Conservation (phyloP, 2,113 vertebrate species). For the Varanus salvator region DNA sequence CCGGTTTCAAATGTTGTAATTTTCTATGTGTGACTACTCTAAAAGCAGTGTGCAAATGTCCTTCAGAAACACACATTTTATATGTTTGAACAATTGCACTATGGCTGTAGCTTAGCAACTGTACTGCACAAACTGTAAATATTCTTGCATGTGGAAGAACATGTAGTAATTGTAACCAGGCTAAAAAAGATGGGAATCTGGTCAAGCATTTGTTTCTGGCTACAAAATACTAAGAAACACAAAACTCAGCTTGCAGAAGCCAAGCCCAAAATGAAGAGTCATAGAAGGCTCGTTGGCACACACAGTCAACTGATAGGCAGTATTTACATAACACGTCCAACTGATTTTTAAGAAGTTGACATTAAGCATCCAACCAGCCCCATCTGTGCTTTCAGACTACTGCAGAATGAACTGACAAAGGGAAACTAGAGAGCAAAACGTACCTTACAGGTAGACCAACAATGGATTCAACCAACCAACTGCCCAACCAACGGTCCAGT, state of each 20-base stretch:
- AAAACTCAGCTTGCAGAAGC: not conserved
- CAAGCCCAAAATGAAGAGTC: constrained; percentile 30
- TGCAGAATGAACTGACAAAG: not conserved
- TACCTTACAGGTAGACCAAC: not conserved
- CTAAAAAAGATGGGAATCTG: constrained; percentile 32
- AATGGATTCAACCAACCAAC: not conserved
- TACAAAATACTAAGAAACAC: not conserved
- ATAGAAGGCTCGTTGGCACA: constrained; percentile 2
- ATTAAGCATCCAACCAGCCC: constrained; percentile 10
- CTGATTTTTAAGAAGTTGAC: constrained; percentile 23
- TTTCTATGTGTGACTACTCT: not conserved
- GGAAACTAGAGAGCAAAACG: too few relatives aligned
- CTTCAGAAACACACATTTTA: not conserved
- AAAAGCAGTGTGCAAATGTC: not conserved
- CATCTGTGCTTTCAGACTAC: constrained; percentile 2
- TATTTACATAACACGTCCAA: constrained; percentile 25
- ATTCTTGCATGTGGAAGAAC: constrained; percentile 20
- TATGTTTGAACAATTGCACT: constrained; percentile 6
- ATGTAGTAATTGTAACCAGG: constrained; percentile 27
- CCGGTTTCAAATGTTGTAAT: not conserved
- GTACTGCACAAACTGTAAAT: constrained; percentile 12
- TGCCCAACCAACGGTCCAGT: too few relatives aligned
- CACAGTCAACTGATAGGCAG: constrained; percentile 6
- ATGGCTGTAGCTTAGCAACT: constrained; percentile 28
- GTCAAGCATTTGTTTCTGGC: constrained; percentile 35